A percentile compares a stretch with the other conserved stretches of the same genome.
These are phyloP conservation scores for Mimumesa dahlbomi DNA, from an alignment of 2,888 invertebrate species.

Conservation along the genomic window DNA sequence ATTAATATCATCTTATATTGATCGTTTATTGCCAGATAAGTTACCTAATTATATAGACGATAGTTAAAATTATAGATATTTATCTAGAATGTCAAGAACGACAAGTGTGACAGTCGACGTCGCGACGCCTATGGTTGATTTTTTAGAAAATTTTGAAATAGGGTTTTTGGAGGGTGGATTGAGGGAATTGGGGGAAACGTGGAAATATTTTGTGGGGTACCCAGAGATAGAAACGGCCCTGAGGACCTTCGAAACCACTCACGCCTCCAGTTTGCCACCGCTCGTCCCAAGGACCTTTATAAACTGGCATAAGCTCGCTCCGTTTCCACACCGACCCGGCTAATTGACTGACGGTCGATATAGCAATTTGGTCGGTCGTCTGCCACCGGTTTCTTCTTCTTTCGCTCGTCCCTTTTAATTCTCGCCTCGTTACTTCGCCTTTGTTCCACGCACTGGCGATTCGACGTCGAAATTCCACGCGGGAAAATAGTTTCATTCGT, in stretches of 20 bases:
- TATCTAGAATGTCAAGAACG: no score
- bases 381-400: constrained; percentile 33
- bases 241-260: constrained; percentile 28
- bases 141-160: no score
- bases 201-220: not conserved
- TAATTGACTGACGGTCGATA: constrained; percentile 67
- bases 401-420: constrained; percentile 22
- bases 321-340: constrained; percentile 44
- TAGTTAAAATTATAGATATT: no score
- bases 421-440: constrained; percentile 9
- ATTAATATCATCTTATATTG: no score
- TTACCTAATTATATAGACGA: no score
- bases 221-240: constrained; percentile 2
- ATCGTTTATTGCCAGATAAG: no score
- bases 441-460: not conserved
- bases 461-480: constrained; percentile 11
- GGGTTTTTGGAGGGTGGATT: no score
- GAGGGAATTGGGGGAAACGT: not conserved
- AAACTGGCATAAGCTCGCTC: constrained; percentile 52
- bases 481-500: no score
- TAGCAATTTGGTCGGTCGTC: constrained; percentile 63
- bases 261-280: constrained; percentile 43
- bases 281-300: constrained; percentile 43
- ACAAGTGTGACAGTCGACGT: no score
- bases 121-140: no score